A percentile compares a stretch with the other conserved stretches of the same genome.
Conservation (phyloP, 2,113 vertebrate genomes). For the Chaetura pelagica region DNA sequence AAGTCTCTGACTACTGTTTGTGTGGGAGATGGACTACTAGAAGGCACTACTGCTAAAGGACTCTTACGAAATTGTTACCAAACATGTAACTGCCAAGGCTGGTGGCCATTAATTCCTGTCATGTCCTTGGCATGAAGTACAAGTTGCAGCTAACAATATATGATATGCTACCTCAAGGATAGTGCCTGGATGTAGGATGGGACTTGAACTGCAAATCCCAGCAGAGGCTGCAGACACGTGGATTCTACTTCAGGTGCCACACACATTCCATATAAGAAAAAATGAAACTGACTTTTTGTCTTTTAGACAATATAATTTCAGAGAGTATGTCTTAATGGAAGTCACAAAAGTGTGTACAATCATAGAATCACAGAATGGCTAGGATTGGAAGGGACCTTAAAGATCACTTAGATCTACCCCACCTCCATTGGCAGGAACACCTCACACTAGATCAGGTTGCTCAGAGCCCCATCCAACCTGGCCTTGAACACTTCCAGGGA, state of each 20-base stretch:
- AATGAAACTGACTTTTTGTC: not conserved
- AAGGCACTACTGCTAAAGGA: not conserved
- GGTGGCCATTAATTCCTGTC: not conserved
- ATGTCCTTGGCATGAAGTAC: not conserved
- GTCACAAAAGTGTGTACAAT: not conserved
- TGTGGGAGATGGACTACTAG: not conserved
- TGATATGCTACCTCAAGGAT: not conserved
- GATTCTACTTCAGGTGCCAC: not conserved
- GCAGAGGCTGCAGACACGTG: accelerated
- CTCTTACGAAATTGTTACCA: not conserved
- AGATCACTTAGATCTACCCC: too few relatives aligned
- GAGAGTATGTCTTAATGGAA: not conserved
- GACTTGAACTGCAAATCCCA: not conserved
- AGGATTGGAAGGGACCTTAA: too few relatives aligned
- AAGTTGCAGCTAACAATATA: not conserved
- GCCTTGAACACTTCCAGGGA: too few relatives aligned
- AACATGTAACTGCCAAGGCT: not conserved
- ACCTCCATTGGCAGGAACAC: too few relatives aligned
- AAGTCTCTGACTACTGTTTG: not conserved
- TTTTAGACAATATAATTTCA: not conserved
- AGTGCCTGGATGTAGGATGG: not conserved
- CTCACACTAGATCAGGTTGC: too few relatives aligned
- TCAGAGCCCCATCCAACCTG: too few relatives aligned
- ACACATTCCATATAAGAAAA: not conserved
- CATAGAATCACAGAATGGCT: too few relatives aligned